A percentile compares a stretch with the other conserved stretches of the same genome.
Evolutionary conservation across 2,113 vertebrate species (phyloP).

Genomic region (Catagonus wagneri): DNA sequence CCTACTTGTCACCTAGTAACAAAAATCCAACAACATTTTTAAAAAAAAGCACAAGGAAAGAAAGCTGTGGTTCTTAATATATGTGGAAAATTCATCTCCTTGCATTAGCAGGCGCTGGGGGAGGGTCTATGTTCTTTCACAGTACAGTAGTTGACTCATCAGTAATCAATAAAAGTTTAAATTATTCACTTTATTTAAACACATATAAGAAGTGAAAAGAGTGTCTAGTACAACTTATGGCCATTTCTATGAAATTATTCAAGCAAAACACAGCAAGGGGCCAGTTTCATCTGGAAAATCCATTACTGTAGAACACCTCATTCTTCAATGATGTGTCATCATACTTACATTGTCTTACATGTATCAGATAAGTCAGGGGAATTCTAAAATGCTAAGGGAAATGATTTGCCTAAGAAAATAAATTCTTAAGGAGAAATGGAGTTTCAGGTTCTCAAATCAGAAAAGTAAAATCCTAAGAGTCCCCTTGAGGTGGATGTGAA

Average conservation of each 20-base stretch:
- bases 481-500: conserved; percentile 25
- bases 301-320: conserved; percentile 51
- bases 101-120: background rate
- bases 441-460: conserved; percentile 69
- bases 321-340: conserved; percentile 61
- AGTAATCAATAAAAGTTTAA: conserved; percentile 64
- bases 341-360: conserved; percentile 54
- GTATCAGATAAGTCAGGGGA: conserved; percentile 68
- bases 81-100: background rate
- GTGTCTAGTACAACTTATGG: conserved; percentile 32
- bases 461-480: conserved; percentile 54
- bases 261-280: conserved; percentile 54
- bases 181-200: conserved; percentile 65
- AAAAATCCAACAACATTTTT: conserved; percentile 25
- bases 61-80: background rate
- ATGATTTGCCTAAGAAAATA: conserved; percentile 47
- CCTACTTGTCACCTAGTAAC: background rate
- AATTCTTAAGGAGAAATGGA: conserved; percentile 53
- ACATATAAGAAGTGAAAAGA: conserved; percentile 58
- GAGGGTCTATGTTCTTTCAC: background rate
- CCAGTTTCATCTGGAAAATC: conserved; percentile 67
- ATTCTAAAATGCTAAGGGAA: conserved; percentile 50
- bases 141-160: background rate
- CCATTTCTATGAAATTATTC: conserved; percentile 62
- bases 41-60: background rate